Base-by-base conservation (phyloP, 2,888 invertebrate genomes). In the Euclidia mi region DNA sequence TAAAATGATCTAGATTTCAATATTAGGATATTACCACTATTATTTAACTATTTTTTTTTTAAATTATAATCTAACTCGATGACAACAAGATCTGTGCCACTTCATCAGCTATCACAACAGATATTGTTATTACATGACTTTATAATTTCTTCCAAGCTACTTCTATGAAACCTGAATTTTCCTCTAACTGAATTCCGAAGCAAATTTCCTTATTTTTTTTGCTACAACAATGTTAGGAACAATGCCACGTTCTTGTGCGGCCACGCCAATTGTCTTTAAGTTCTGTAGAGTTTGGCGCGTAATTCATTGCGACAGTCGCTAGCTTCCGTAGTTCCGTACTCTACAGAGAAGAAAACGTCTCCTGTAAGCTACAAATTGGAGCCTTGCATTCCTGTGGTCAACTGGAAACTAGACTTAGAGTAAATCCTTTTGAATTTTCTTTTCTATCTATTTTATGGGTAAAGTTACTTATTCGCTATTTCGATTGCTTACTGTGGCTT, bases 401-500 rank as follows among this genome's bases (percentile, higher is more conserved):
- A 17, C 10, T 14, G 7, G 28, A 9, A 17, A n/a, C 9, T 49
- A 9, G 20, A 14, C 14, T 2, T 2, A 38, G 14, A 41, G 20
- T 17, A 15, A 48, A 25, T 14, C 25, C 0, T 14, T 32, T 40
- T 32, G n/a, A n/a, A 3, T 40, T 12, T 10, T 10, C n/a, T 18
- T 47, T 32, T 40, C 14, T 15, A n/a, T 29, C 48, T 34, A 34
- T 15, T 7, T 14, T 11, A 17, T 15, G 10, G n/a, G 17, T 40
- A 44, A 38, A 71, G 11, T 38, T 41, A 34, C 31, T 51, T 48
- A 50, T 49, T 46, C 38, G 20, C 18, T 14, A 44, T 42, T 46
- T 45, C 25, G 32, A 60, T 56, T 37, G 34, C n/a, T n/a, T n/a
- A n/a, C n/a, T n/a, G n/a, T n/a, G n/a, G n/a, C n/a, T n/a, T n/a